Conservation (phyloP, 2,888 invertebrate genomes). For the Sinotaia quadrata region DNA sequence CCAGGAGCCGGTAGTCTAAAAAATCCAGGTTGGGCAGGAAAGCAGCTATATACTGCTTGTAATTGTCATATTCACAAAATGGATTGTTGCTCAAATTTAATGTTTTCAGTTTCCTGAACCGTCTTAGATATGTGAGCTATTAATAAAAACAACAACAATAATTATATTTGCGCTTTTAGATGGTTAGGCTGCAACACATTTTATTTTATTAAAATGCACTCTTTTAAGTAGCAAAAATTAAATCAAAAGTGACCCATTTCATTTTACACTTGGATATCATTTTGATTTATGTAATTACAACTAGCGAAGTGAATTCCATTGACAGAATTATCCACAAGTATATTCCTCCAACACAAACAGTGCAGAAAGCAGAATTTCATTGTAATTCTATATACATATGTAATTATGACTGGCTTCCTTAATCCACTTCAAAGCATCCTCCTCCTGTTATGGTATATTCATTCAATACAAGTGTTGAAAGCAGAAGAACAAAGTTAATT, state of each 20-base stretch:
- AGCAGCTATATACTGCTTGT: conserved; percentile 81
- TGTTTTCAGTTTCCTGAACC: conserved; percentile 69
- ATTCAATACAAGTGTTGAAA: no score
- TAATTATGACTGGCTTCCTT: no score
- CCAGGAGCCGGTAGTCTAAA: conserved; percentile 82
- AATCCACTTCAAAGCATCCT: no score
- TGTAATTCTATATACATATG: no score
- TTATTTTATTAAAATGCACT: neutral
- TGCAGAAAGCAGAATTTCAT: no score
- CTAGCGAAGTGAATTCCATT: no score
- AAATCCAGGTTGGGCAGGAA: conserved; percentile 82
- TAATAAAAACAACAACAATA: conserved; percentile 29
- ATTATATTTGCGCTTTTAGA: neutral
- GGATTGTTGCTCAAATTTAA: conserved; percentile 80
- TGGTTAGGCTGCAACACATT: neutral
- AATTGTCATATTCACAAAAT: conserved; percentile 77
- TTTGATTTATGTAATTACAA: no score
- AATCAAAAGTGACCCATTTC: neutral
- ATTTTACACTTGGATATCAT: neutral
- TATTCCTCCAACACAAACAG: no score
- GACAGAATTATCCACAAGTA: no score
- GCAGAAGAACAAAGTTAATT: no score
- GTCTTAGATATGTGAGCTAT: conserved; percentile 69
- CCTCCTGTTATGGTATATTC: no score
- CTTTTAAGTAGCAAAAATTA: neutral